These are phyloP conservation scores for Mellivora capensis DNA, from an alignment of 2,113 vertebrate species.

Conservation along the genomic window DNA sequence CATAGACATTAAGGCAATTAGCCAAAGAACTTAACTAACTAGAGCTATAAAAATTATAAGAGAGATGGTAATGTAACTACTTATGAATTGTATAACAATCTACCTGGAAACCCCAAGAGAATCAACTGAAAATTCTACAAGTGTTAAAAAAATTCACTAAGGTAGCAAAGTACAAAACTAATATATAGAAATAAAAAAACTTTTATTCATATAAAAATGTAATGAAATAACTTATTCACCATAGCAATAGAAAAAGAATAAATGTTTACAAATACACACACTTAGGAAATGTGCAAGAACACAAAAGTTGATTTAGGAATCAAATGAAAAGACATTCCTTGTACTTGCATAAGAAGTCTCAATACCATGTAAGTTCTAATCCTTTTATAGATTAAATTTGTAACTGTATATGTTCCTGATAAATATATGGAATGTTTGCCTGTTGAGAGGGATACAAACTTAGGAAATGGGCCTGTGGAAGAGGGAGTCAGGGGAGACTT, in stretches of 20 bases:
- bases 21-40: not conserved
- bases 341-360: not conserved
- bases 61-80: not conserved
- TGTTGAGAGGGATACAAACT: not conserved
- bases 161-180: not conserved
- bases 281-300: not conserved
- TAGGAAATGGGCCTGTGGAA: not conserved
- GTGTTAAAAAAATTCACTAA: not conserved
- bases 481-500: not conserved
- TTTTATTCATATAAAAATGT: not conserved
- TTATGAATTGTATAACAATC: not conserved
- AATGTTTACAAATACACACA: not conserved
- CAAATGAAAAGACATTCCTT: not conserved
- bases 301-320: not conserved
- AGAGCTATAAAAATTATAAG: not conserved
- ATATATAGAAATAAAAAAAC: not conserved
- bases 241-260: not conserved
- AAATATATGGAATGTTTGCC: not conserved
- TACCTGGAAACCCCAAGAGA: slow-evolving; percentile 20
- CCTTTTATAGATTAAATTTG: not conserved
- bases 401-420: not conserved
- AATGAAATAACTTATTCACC: not conserved
- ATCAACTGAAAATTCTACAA: not conserved
- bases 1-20: not conserved
- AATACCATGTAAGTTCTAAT: not conserved